These are phyloP conservation scores for Sphaerodactylus townsendi DNA, from an alignment of 2,113 vertebrate genomes.

Conservation along the genomic window DNA sequence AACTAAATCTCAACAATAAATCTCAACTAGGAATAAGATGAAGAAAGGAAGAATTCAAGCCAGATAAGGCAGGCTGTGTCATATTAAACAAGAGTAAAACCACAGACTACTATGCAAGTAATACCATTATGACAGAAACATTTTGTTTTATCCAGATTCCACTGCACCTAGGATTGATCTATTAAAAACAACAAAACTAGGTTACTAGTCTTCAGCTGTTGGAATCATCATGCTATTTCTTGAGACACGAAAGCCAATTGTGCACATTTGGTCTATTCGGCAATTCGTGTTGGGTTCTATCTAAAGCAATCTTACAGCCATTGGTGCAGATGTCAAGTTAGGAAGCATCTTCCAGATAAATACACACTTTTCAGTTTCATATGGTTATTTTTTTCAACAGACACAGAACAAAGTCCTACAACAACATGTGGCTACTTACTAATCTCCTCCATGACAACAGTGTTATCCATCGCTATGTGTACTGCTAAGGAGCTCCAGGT, in stretches of 20 bases:
- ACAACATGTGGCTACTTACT: constrained; percentile 77
- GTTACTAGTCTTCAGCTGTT: not conserved
- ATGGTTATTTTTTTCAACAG: not conserved
- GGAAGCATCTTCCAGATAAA: not conserved
- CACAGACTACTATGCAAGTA: no score
- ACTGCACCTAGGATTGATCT: not conserved
- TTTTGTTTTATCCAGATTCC: not conserved
- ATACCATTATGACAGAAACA: no score
- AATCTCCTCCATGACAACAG: constrained; percentile 96
- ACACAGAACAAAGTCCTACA: not conserved
- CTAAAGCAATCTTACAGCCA: not conserved
- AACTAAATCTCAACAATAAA: no score
- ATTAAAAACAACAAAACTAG: not conserved
- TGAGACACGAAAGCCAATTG: not conserved
- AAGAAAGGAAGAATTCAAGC: no score
- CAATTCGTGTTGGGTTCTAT: not conserved
- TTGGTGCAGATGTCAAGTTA: not conserved
- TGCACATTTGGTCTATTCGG: not conserved
- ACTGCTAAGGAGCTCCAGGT: constrained; percentile 93
- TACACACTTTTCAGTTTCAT: not conserved
- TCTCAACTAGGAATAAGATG: no score
- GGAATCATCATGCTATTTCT: not conserved
- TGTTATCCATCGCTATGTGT: constrained; percentile 99
- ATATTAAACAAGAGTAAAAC: no score
- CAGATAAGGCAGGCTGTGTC: no score